Conservation (phyloP, 1,140 invertebrate species). For the Eriocheir sinensis region DNA sequence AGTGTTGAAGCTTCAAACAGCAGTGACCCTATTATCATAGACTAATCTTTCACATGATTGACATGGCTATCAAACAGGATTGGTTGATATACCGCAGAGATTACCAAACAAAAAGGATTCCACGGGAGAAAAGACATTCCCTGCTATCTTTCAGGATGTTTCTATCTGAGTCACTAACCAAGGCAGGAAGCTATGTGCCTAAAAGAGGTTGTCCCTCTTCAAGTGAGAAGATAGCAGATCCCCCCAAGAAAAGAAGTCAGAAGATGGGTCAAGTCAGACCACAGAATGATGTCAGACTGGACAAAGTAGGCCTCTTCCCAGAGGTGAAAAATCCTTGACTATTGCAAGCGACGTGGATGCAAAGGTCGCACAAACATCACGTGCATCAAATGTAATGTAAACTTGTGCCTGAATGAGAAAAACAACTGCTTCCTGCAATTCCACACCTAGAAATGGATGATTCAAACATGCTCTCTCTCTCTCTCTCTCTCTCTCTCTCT, state of each 20-base stretch:
- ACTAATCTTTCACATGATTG: conserved; percentile 78
- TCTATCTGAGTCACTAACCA: conserved; percentile 63
- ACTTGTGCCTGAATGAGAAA: conserved; percentile 68
- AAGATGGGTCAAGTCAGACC: conserved; percentile 51
- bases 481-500: conserved; percentile 15
- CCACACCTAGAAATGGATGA: too few relatives aligned
- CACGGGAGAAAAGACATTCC: conserved; percentile 52
- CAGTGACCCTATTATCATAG: conserved; percentile 77
- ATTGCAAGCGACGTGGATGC: conserved; percentile 64
- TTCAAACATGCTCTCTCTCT: neutral
- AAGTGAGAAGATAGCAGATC: conserved; percentile 12
- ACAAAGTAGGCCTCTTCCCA: conserved; percentile 70
- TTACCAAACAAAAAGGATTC: conserved; percentile 62
- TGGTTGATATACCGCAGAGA: conserved; percentile 80
- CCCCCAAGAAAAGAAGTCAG: conserved; percentile 13
- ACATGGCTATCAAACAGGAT: conserved; percentile 80
- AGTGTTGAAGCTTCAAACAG: conserved; percentile 26
- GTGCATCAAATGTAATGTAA: conserved; percentile 76
- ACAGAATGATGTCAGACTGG: conserved; percentile 65
- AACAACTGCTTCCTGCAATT: conserved; percentile 36
- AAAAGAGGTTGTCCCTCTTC: conserved; percentile 46
- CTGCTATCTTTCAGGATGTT: conserved; percentile 44
- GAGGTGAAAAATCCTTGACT: conserved; percentile 60
- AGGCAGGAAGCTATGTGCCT: conserved; percentile 33
- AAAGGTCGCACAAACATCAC: conserved; percentile 60